A percentile compares a stretch with the other conserved stretches of the same genome.
phyloP scores from a whole-genome alignment of 2,797 vertebrate species.

The Danionella dracula region DNA sequence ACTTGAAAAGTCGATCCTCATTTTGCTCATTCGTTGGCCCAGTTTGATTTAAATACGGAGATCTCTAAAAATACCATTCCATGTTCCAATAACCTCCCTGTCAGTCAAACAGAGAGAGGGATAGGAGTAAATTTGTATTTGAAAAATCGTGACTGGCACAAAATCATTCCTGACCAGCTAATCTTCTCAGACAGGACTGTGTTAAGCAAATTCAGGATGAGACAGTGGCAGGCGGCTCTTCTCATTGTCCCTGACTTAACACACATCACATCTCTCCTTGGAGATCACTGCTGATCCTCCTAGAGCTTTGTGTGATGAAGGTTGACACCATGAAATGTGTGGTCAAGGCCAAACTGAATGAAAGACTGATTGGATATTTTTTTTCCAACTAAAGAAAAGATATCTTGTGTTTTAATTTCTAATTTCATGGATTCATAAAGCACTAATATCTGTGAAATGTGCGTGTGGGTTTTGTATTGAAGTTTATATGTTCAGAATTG shows the following conservation, averaged over 20 bases:
- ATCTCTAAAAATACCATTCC: no score
- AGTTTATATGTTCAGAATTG: no score
- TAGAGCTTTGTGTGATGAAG: neutral
- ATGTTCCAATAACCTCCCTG: no score
- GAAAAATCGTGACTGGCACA: neutral
- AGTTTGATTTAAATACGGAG: no score
- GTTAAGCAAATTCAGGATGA: neutral
- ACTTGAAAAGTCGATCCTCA: no score
- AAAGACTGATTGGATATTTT: neutral
- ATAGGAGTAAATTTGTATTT: neutral
- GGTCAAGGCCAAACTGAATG: neutral
- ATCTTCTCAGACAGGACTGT: neutral
- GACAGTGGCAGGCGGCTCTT: conserved; percentile 4
- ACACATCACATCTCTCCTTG: neutral
- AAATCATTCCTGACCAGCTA: conserved; percentile 14
- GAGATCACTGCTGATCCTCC: conserved; percentile 2
- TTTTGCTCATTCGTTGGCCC: no score
- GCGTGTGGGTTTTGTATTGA: no score
- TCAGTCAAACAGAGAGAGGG: neutral
- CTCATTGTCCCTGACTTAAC: neutral
- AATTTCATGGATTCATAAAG: no score
- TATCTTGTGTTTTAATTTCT: no score
- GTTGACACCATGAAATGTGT: neutral
- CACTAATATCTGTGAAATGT: no score
- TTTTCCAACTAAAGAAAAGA: no score